Conservation (phyloP, 2,888 invertebrate species). For the Germaria angustata region DNA sequence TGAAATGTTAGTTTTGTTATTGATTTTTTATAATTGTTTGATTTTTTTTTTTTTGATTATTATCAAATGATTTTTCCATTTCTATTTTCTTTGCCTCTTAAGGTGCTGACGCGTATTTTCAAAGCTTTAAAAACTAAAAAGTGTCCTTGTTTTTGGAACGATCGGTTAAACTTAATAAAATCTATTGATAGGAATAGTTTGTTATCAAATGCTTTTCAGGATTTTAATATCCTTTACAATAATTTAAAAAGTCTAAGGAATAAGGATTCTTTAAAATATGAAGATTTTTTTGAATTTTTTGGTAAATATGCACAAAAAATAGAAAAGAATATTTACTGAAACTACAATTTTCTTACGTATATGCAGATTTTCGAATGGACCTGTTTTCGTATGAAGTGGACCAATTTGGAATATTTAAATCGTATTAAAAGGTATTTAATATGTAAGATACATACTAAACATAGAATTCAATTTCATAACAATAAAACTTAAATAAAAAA, state of each 20-base stretch:
- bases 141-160: conserved; percentile 57
- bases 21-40: too few species aligned
- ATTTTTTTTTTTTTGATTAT: too few species aligned
- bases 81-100: not conserved
- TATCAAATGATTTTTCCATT: too few species aligned
- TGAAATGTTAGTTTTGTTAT: too few species aligned
- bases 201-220: not conserved
- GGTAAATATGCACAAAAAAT: conserved; percentile 33
- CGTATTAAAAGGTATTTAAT: conserved; percentile 20
- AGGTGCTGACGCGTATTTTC: conserved; percentile 53
- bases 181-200: conserved; percentile 5
- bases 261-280: conserved; percentile 2
- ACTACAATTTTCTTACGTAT: not conserved
- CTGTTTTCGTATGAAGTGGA: conserved; percentile 49
- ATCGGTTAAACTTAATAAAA: conserved; percentile 47
- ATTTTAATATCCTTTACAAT: not conserved
- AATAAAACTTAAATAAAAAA: too few species aligned
- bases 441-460: not conserved
- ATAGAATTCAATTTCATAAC: too few species aligned
- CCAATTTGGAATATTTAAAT: conserved; percentile 58
- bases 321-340: not conserved
- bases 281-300: conserved; percentile 50
- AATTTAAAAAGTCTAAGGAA: not conserved
- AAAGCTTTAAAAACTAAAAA: conserved; percentile 18
- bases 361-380: conserved; percentile 54